Base-by-base conservation (phyloP, 2,888 invertebrate genomes). In the Gnatocerus cornutus region DNA sequence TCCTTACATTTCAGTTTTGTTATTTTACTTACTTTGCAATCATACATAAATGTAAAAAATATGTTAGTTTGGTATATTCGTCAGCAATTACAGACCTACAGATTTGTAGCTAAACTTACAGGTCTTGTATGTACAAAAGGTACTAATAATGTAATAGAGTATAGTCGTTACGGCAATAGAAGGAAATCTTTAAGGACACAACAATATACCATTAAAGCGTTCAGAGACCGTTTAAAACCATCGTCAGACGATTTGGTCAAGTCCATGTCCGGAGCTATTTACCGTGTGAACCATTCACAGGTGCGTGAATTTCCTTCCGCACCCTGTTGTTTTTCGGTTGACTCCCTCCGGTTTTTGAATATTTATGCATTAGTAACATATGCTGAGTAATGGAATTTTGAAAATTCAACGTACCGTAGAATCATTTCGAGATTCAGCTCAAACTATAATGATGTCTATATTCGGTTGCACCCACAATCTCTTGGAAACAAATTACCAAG, bases 271-370 rank as follows among this genome's bases (percentile, higher is more conserved):
- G 59, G 59, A 5, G 64, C 21, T 12, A 55, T 53, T 9, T 21
- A 58, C 66, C 64, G 69, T 69, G 64, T 69, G 69, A 69, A 69
- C 52, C 43, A 52, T 43, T 29, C 64, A 69, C 69, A 69, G 69
- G 64, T 69, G 69, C 69, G 53, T 69, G 64, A 64, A 69, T 69
- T 69, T 65, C 64, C 69, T 69, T 69, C 69, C 69, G 69, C 64
- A 64, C 64, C 64, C 64, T 69, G 62, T 62, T 53, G 53, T 55
- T 68, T 69, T 46, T 69, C 64, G 59, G 64, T 58, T 65, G 64
- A 50, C 52, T 50, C 59, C 30, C 64, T 63, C 61, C 48, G 27
- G 8, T 29, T 3, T 67, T 59, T 68, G 37, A 62, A 68, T 63
- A 63, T 63, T 68, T 50, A 63, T 68, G 33, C 30, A 21, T 21